Percentiles rank a stretch among this genome's conserved stretches.
These are phyloP conservation scores for Lasiurus cinereus DNA, from an alignment of 2,113 vertebrate species.

Conservation along the genomic window DNA sequence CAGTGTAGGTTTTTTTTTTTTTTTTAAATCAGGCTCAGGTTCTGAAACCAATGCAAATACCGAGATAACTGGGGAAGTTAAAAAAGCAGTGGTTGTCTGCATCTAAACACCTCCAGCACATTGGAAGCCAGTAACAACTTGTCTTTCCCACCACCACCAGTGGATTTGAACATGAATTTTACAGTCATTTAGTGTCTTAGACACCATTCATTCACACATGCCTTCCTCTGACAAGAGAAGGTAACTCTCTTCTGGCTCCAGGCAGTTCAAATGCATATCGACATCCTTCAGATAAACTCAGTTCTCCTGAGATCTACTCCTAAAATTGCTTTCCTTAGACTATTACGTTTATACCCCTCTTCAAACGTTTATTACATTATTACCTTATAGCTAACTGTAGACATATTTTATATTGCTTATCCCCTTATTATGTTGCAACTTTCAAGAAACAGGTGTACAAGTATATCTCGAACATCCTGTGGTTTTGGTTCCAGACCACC, in stretches of 20 bases:
- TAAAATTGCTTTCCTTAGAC: constrained; percentile 31
- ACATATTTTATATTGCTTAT: neutral
- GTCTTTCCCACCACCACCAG: neutral
- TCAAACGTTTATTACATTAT: neutral
- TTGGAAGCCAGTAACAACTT: neutral
- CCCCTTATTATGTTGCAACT: neutral
- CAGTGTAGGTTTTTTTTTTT: neutral
- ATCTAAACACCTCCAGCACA: neutral
- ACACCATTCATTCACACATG: neutral
- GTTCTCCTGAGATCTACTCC: neutral
- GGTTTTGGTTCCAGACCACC: neutral
- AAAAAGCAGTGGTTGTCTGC: neutral
- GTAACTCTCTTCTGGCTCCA: neutral
- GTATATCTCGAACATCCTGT: too few relatives aligned
- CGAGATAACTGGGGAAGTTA: neutral
- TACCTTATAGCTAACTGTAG: neutral
- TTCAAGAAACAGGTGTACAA: neutral
- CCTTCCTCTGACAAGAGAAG: neutral
- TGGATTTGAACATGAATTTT: constrained; percentile 40
- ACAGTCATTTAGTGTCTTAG: neutral
- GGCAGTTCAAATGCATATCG: neutral
- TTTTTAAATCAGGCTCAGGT: neutral
- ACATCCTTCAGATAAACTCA: neutral
- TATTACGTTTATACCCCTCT: neutral
- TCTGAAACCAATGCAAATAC: neutral